A percentile compares a stretch with the other conserved stretches of the same genome.
Conservation (phyloP, 2,113 vertebrate genomes). For the Malurus alboscapulatus region DNA sequence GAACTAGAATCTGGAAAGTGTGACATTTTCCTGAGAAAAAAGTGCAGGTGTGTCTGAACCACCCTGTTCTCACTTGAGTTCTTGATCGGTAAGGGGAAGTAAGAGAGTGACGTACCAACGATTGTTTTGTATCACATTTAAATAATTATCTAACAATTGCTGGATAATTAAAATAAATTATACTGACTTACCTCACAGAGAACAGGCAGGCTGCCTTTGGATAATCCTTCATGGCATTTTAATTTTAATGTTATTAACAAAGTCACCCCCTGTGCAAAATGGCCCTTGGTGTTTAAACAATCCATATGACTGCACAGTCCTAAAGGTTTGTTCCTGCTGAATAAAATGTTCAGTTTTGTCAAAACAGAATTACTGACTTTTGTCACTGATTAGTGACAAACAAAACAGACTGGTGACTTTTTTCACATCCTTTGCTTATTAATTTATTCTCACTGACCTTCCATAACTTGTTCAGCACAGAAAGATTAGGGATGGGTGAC, state of each 20-base stretch:
- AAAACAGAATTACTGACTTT: not conserved
- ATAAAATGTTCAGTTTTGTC: not conserved
- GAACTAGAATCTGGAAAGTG: not conserved
- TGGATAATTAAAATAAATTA: not conserved
- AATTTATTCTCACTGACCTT: not conserved
- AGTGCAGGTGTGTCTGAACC: not conserved
- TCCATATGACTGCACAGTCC: not conserved
- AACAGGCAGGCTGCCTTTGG: not conserved
- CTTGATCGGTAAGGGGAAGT: not conserved
- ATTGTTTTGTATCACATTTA: not conserved
- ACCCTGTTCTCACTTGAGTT: not conserved
- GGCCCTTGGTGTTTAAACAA: not conserved
- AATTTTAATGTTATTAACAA: not conserved
- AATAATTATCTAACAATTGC: not conserved
- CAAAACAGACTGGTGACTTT: not conserved
- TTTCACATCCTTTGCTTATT: not conserved
- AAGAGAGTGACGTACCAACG: not conserved
- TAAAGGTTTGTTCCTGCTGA: not conserved
- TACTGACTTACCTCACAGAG: not conserved
- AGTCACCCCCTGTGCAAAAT: not conserved
- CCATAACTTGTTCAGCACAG: not conserved
- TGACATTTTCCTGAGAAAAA: not conserved
- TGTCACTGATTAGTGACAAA: too few species aligned
- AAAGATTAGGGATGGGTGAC: not conserved
- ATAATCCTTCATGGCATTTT: not conserved